Evolutionary conservation across 2,888 invertebrate genomes (phyloP), one percentile per base, ranked within the genome.

Genomic region (Timema podura): DNA sequence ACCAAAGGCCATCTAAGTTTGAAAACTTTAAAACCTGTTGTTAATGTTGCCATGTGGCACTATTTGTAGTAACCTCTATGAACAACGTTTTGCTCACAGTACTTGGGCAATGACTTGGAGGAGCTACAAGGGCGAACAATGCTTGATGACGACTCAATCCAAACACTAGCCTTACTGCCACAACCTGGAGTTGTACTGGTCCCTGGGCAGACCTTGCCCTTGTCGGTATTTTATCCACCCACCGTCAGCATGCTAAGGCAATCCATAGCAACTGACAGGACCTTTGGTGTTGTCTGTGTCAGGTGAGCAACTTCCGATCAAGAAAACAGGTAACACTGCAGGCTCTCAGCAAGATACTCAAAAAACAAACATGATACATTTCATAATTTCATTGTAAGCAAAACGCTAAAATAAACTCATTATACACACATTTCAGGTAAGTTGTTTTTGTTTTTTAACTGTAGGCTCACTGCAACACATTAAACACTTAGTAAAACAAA

Each of bases 181-280:
- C 83, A 87, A 71, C 84, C 86, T 59, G 83, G 87, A 65, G 82
- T 92, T 67, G 85, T 92, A 46, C 79, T 88, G 15, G 89, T 92
- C 74, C 93, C 94, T 8, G 92, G 92, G 2, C 92, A 93, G 80
- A 91, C 89, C 1, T 80, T 94, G 45, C 93, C 93, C 0, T 84
- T 94, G 73, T 87, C 89, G 59, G 83, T 88, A 5, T 83, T 82
- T 72, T 81, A 86, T 70, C 80, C 84, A 48, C 79, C 82, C 46
- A 84, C 85, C 64, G 84, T 87, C 13, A 82, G 85, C 54, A 85
- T 89, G 82, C 81, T 91, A 72, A 81, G 84, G 68, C 81, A 83
- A 45, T 85, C 86, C 72, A 85, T 90, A 48, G 79, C 83, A 57
- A 83, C 83, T 51, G 85, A 88, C 74, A 83, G 86, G 72, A 88